Evolutionary conservation across 2,797 vertebrate species (phyloP), one percentile per base, ranked within the genome.

Genomic region (Parauchenoglanis punctatus): DNA sequence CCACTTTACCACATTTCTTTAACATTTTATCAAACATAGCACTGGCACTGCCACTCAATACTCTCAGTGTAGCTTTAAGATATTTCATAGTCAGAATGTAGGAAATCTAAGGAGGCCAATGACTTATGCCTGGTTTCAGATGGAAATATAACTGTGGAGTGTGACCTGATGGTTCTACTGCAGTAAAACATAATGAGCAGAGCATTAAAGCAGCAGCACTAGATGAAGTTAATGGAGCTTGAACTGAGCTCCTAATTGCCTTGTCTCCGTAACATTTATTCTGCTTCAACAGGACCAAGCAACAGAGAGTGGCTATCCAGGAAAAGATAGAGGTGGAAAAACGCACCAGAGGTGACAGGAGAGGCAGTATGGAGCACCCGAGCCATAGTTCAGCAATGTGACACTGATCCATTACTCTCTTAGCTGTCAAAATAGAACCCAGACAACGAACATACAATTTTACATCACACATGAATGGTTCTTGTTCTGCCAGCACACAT

Each of bases 201-300:
- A 87, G 86, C 84, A 88, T 90, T 89, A 87, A 89, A 90, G 91
- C 90, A 88, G 96, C 96, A 96, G 97, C 97, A 96, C 95, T 96
- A 97, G 95, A 95, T 96, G 97, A 97, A 97, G 96, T 97, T 97
- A 97, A 97, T 97, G 97, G 97, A 97, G 96, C 97, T 97, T 97
- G 96, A 97, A 97, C 96, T 96, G 96, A 96, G 95, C 96, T 97
- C 96, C 97, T 97, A 97, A 97, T 97, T 97, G 96, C 96, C 96
- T 96, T 97, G 97, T 97, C 96, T 97, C 96, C 96, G 97, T 97
- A 96, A 97, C 97, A 97, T 97, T 97, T 97, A 91, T 96, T 97
- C 96, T 97, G 97, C 97, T 96, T 96, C 96, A 97, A 97, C 96
- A 95, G 95, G 96, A 94, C 96, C 96, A 97, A 97, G 97, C 96